Evolutionary conservation across 2,113 vertebrate species (phyloP).

Genomic region (Crotalus viridis): DNA sequence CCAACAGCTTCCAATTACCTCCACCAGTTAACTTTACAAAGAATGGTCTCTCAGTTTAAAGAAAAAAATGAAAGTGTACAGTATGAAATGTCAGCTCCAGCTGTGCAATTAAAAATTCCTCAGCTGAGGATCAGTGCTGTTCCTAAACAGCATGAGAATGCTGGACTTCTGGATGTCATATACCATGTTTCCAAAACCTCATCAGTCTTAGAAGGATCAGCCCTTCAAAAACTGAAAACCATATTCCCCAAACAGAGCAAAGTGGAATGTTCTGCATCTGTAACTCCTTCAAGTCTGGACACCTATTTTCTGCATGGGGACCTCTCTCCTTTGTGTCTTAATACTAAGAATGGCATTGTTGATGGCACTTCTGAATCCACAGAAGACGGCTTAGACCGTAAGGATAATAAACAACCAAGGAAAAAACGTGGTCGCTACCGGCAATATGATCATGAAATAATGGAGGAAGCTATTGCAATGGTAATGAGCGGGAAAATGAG

Average conservation of each 20-base stretch:
- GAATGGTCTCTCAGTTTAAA: slow-evolving; percentile 87
- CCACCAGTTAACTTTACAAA: slow-evolving; percentile 92
- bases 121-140: slow-evolving; percentile 84
- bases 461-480: slow-evolving; percentile 98
- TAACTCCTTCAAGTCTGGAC: slow-evolving; percentile 84
- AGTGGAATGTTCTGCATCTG: slow-evolving; percentile 82
- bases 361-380: slow-evolving; percentile 84
- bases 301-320: slow-evolving; percentile 86
- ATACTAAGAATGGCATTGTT: slow-evolving; percentile 84
- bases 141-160: slow-evolving; percentile 82
- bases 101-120: slow-evolving; percentile 90
- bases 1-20: slow-evolving; percentile 89
- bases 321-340: slow-evolving; percentile 91
- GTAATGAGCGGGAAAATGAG: slow-evolving; percentile 98
- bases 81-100: slow-evolving; percentile 76
- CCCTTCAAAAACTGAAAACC: slow-evolving; percentile 89
- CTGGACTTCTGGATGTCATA: slow-evolving; percentile 85
- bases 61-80: slow-evolving; percentile 82
- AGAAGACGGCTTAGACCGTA: slow-evolving; percentile 84
- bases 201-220: slow-evolving; percentile 80
- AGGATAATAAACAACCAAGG: slow-evolving; percentile 93
- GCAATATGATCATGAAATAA: slow-evolving; percentile 95
- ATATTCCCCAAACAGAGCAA: slow-evolving; percentile 89
- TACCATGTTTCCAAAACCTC: slow-evolving; percentile 87
- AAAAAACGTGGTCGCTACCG: slow-evolving; percentile 98